Conservation (phyloP, 2,888 invertebrate genomes). For the Dyspetes luteomarginatus region DNA sequence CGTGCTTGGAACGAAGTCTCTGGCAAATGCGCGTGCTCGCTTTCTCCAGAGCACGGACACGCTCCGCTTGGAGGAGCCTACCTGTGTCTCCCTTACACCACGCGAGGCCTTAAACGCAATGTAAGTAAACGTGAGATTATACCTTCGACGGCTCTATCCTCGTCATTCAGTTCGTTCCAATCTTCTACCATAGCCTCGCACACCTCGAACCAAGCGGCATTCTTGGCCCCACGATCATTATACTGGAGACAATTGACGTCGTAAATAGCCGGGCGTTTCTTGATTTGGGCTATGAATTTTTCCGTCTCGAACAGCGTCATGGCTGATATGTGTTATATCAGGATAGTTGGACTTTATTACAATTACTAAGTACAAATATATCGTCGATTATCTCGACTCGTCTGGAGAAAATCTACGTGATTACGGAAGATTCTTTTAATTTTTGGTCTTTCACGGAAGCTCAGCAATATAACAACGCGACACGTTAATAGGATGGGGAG, state of each 20-base stretch:
- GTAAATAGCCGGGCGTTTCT: slow-evolving; percentile 80
- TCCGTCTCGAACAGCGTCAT: slow-evolving; percentile 78
- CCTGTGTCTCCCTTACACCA: background rate
- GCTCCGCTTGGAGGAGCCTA: too few relatives aligned
- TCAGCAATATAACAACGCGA: too few relatives aligned
- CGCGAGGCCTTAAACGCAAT: background rate
- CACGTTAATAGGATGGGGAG: too few relatives aligned
- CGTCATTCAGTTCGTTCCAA: slow-evolving; percentile 77
- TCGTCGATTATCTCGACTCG: background rate
- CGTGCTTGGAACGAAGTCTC: background rate
- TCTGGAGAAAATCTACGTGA: background rate
- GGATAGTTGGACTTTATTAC: background rate
- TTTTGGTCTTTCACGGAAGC: too few relatives aligned
- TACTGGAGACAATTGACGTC: slow-evolving; percentile 77
- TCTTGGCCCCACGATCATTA: slow-evolving; percentile 78
- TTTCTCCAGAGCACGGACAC: background rate
- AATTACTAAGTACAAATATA: background rate
- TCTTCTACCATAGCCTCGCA: slow-evolving; percentile 78
- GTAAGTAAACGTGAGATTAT: slow-evolving; percentile 4
- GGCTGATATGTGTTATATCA: background rate
- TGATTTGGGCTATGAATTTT: slow-evolving; percentile 78
- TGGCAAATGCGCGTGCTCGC: background rate
- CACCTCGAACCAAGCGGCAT: slow-evolving; percentile 79
- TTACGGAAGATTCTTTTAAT: background rate
- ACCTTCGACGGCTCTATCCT: slow-evolving; percentile 78